Evolutionary conservation across 2,797 vertebrate species (phyloP).

Genomic region (Poecile montanus): DNA sequence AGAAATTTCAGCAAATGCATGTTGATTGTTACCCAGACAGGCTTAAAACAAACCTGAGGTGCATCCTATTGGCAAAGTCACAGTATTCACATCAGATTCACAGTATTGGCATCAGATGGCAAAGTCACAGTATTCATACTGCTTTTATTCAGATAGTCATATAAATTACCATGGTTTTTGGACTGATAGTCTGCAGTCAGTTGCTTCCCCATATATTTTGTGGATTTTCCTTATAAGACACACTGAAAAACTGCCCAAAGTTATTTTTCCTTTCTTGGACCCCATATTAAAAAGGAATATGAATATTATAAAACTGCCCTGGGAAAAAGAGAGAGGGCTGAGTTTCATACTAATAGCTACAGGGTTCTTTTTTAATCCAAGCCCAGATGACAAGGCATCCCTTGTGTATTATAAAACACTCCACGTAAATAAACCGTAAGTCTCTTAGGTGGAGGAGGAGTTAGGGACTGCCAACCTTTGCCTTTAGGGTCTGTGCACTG

Average conservation of each 20-base stretch:
- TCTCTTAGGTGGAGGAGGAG: neutral
- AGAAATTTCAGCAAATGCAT: neutral
- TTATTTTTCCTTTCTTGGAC: neutral
- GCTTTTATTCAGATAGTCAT: neutral
- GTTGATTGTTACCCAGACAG: neutral
- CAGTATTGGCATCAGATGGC: neutral
- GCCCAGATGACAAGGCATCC: neutral
- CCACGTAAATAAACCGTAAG: neutral
- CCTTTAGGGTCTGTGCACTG: neutral
- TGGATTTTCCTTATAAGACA: neutral
- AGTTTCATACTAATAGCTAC: neutral
- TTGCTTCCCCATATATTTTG: neutral
- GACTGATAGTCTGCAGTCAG: neutral
- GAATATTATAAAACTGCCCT: neutral
- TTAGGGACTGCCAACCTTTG: neutral
- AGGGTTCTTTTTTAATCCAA: neutral
- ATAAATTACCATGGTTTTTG: neutral
- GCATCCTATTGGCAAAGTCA: neutral
- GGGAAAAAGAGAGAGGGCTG: neutral
- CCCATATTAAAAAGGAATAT: neutral
- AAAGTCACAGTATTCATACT: neutral
- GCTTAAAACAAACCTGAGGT: neutral
- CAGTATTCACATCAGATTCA: neutral
- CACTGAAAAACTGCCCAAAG: neutral
- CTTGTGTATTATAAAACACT: neutral